Evolutionary conservation across 2,888 invertebrate genomes (phyloP), one percentile per base, ranked within the genome.

Genomic region (Drosophila paranaensis): DNA sequence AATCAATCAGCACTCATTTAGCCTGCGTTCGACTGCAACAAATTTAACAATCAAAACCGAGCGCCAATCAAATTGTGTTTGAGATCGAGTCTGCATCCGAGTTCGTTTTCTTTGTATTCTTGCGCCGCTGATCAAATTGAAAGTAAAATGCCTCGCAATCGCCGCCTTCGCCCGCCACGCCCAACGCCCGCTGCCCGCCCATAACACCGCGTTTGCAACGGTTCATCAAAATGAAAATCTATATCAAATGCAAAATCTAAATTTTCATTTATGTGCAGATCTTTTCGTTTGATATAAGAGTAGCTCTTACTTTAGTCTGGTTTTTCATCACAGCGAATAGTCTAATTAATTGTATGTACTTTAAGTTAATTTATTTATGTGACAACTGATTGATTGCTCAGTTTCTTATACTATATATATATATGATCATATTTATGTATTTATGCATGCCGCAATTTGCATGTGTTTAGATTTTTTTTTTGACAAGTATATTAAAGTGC

Each of bases 1-100:
- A 78, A 88, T 88, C 81, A 83, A 84, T 89, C 86, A 88, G 77
- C 62, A 60, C 73, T 78, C 71, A 83, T 77, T 82, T 70, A 85
- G 82, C 60, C 57, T 48, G 43, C 58, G 73, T 64, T 50, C 60
- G 63, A 46, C 45, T 62, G 56, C 51, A 65, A 71, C 62, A 68
- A 48, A 48, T 74, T 83, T 80, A 89, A 82, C 81, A 76, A 78
- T 57, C 53, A 60, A 64, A 61, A 62, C 16, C 33, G 46, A 57
- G 45, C 70, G 70, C 57, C 76, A 80, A 77, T 71, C 63, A 69
- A 65, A 74, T 66, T 74, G 62, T 60, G 53, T 70, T 53, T 79
- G 55, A 53, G 66, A 63, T 77, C 65, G 64, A 53, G 62, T 72
- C 56, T 80, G 78, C 81, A 77, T 79, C 69, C 68, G 72, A 69